These are phyloP conservation scores for Anthopleura sola DNA, from an alignment of 64 coral and sea anemone genomes.

Conservation along the genomic window DNA sequence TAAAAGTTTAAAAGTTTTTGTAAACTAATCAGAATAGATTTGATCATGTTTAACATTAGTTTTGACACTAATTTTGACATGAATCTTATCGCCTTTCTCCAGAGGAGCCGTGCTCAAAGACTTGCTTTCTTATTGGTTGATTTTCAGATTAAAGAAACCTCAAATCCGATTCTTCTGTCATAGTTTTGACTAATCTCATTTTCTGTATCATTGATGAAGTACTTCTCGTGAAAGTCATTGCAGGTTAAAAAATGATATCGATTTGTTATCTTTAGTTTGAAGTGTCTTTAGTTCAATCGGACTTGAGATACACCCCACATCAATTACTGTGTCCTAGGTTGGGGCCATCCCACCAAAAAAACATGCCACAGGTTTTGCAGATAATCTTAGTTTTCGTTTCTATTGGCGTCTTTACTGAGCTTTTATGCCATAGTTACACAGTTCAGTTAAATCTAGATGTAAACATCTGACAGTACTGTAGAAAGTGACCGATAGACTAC, in stretches of 20 bases:
- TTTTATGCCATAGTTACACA: too few species aligned
- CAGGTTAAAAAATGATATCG: background rate
- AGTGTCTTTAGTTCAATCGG: background rate
- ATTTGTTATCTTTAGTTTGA: background rate
- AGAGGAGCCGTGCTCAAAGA: background rate
- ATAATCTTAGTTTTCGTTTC: too few species aligned
- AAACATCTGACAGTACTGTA: background rate
- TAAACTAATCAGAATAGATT: constrained; percentile 4
- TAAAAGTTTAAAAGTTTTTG: background rate
- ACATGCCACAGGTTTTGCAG: too few species aligned
- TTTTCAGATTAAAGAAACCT: background rate
- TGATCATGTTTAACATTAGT: constrained; percentile 2
- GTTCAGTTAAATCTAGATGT: too few species aligned
- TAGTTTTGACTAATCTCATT: background rate
- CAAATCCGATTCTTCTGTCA: background rate
- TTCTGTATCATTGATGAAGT: background rate
- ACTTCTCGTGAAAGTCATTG: background rate
- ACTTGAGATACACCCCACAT: background rate
- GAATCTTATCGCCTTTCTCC: background rate
- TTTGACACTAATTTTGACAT: constrained; percentile 8
- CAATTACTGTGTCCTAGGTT: background rate
- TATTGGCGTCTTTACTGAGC: too few species aligned
- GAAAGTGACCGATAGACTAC: background rate
- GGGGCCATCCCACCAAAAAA: too few species aligned
- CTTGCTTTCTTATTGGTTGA: background rate